A percentile compares a stretch with the other conserved stretches of the same genome.
These are phyloP conservation scores for Bicyclus anynana DNA, from an alignment of 1,140 invertebrate species.

Conservation along the genomic window DNA sequence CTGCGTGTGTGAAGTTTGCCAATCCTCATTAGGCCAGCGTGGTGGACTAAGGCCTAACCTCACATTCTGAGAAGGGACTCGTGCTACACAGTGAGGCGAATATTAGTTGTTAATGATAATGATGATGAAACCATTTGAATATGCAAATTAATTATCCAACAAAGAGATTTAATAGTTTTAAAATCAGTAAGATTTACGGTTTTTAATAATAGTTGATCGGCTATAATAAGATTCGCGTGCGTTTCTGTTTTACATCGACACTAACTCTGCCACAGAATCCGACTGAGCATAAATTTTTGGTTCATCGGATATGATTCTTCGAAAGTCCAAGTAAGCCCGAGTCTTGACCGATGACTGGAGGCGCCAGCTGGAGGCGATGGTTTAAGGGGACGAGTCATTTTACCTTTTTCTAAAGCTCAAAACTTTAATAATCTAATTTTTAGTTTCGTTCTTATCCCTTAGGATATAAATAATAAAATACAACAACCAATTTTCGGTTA, in stretches of 20 bases:
- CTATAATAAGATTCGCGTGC: constrained; percentile 22
- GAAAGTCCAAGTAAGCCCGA: constrained; percentile 39
- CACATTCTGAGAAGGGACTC: too few relatives aligned
- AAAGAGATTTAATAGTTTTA: constrained; percentile 1
- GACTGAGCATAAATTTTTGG: constrained; percentile 16
- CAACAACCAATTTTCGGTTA: neutral
- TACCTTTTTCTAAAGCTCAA: constrained; percentile 35
- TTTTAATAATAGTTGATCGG: constrained; percentile 8
- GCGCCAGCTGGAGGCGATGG: constrained; percentile 31
- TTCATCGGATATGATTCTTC: constrained; percentile 48
- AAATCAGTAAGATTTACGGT: constrained; percentile 11
- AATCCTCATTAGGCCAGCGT: too few relatives aligned
- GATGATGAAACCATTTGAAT: too few relatives aligned
- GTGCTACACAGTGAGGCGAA: too few relatives aligned
- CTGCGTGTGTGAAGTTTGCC: too few relatives aligned
- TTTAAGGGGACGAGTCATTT: constrained; percentile 35
- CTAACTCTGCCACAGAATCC: constrained; percentile 11
- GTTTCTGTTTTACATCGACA: constrained; percentile 13
- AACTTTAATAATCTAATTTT: neutral
- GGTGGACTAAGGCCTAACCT: too few relatives aligned
- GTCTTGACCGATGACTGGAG: constrained; percentile 33
- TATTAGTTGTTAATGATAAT: too few relatives aligned
- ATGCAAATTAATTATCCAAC: neutral
- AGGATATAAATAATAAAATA: constrained; percentile 13
- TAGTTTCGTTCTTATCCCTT: constrained; percentile 15